Base-by-base conservation (phyloP, 2,797 vertebrate genomes). In the Neosilurus mollespiculum region DNA sequence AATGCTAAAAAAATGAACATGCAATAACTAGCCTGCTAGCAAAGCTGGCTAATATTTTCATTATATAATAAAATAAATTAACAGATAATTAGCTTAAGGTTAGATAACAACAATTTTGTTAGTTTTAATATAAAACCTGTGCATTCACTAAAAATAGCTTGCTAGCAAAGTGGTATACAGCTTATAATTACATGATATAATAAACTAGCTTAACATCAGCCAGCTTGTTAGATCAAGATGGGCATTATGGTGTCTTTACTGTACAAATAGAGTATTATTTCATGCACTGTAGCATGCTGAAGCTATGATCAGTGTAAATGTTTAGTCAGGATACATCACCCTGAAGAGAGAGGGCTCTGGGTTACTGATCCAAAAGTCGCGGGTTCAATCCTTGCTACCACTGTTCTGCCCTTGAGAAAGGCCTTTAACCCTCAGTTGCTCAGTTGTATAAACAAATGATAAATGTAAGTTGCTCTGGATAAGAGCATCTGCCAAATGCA, bases 11-110 rank as follows among this genome's bases (percentile, higher is more conserved):
- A 56, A 18, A 22, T 16, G 49, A 53, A 53, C 20, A 10, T 51
- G 43, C 12, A 71, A 20, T 72, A 72, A 43, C 37, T 70, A 70
- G 43, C 43, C 69, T 71, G 69, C 43, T 70, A 70, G 20, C 43
- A 51, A 22, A 2, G 10, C 37, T n/a, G 67, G 1, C 34, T 24
- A n/a, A 2, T 51, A 51, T 24, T 6, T 64, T 64, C 10, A 24
- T 51, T 43, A 51, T 22, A 71, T 43, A 71, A 8, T 49, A 1
- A 71, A 49, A 14, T 71, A n/a, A 71, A 15, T 51, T 20, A 14
- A 22, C 34, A 49, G 22, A 51, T 49, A 65, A 70, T 49, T 69
- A 37, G 18, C 9, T 1, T 69, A 22, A 49, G 20, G 37, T 70
- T 43, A 51, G 12, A 53, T 53, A 24, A 12, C 14, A n/a, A n/a